Base-by-base conservation (phyloP, 2,797 vertebrate genomes). In the Halcyon badia region DNA sequence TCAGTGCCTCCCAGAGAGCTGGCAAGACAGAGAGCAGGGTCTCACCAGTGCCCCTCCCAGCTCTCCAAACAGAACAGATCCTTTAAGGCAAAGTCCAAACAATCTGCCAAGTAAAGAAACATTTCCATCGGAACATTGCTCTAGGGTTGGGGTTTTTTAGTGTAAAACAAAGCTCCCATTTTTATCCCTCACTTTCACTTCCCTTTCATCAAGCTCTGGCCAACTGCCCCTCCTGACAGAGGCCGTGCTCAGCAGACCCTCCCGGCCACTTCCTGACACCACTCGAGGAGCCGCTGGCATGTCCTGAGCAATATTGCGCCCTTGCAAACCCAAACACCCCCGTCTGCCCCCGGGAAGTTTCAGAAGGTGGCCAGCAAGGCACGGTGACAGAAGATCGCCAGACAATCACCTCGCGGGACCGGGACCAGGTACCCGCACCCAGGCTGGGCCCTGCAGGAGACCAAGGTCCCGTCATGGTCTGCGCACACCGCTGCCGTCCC, bases 371-470 rank as follows among this genome's bases (percentile, higher is more conserved):
- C 62, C 39, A 8, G 49, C 17, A 3, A 10, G 54, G 5, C 30
- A 33, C n/a, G 33, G 5, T 3, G 22, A 8, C 56, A 18, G 42
- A 11, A 48, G 46, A 48, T 26, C 2, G 20, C 65, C 37, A n/a
- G 41, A 31, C 0, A 24, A 41, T 20, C 87, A 9, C 2, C 22
- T 6, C 4, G 0, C 0, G 1, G 42, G 72, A 15, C 56, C 13
- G 26, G n/a, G 21, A 19, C 46, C 64, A 14, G 41, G 11, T 14
- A 26, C 6, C 17, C 9, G 17, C 42, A 42, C 42, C 42, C 17
- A 42, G 16, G 42, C 9, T 54, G 4, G 12, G 41, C 35, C 65
- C 39, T 5, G 1, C 28, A 26, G 28, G 8, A 71, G 76, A 5
- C 35, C 44, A 20, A 31, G 77, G 77, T 3, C 28, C 16, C 7